Evolutionary conservation across 2,113 vertebrate genomes (phyloP).

Genomic region (Hymenochirus boettgeri): DNA sequence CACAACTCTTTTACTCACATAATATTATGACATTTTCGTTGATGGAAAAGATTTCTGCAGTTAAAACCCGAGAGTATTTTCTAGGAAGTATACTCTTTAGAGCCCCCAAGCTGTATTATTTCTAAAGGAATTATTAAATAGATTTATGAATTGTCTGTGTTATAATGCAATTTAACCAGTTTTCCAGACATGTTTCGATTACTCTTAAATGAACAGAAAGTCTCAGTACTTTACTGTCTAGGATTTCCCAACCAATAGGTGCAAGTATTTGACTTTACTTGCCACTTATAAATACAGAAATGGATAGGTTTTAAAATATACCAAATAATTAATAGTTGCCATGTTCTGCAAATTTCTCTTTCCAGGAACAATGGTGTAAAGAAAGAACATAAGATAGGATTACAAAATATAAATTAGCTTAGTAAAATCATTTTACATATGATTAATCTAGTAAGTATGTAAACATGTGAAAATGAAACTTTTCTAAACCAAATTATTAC

Average conservation of each 20-base stretch:
- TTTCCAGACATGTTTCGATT: constrained; percentile 37
- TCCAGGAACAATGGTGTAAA: not conserved
- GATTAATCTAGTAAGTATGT: no score
- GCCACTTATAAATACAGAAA: not conserved
- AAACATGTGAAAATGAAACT: no score
- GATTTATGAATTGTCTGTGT: constrained; percentile 40
- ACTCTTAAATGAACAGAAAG: constrained; percentile 14
- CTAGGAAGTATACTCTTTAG: constrained; percentile 35
- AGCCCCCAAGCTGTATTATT: constrained; percentile 28
- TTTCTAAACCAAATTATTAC: no score
- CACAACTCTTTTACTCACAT: constrained; percentile 13
- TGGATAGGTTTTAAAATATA: not conserved
- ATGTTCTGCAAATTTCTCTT: constrained; percentile 1
- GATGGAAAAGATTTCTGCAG: constrained; percentile 32
- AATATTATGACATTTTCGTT: constrained; percentile 36
- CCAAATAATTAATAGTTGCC: not conserved
- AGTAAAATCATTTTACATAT: constrained; percentile 1
- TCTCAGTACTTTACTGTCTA: not conserved
- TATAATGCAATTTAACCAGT: constrained; percentile 37
- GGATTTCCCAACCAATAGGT: not conserved
- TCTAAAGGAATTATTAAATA: constrained; percentile 36
- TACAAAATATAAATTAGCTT: constrained; percentile 1
- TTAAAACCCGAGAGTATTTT: constrained; percentile 31
- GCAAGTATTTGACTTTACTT: not conserved
- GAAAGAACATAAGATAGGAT: not conserved